A percentile compares a stretch with the other conserved stretches of the same genome.
Conservation (phyloP, 2,113 vertebrate species). For the Chaetodon auriga region DNA sequence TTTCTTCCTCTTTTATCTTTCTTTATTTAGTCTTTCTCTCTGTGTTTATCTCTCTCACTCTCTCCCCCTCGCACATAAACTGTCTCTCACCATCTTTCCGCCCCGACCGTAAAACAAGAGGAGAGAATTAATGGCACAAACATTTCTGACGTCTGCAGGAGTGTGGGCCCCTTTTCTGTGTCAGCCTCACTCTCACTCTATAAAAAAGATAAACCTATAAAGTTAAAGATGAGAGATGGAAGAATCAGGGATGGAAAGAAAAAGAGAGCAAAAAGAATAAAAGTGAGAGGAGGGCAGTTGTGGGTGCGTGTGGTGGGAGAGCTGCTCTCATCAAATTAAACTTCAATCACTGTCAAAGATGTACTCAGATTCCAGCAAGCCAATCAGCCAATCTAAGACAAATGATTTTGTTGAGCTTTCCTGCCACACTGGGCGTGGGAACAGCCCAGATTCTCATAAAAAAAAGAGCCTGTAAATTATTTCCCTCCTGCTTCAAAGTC, state of each 20-base stretch:
- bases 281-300: constrained; percentile 34
- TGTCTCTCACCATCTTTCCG: background rate
- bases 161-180: constrained; percentile 23
- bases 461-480: constrained; percentile 79
- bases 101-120: constrained; percentile 52
- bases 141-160: constrained; percentile 59
- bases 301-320: constrained; percentile 62
- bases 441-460: constrained; percentile 78
- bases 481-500: constrained; percentile 79
- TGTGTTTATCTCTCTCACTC: constrained; percentile 46
- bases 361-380: constrained; percentile 73
- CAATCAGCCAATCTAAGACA: constrained; percentile 83
- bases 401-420: constrained; percentile 79
- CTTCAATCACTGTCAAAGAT: constrained; percentile 70
- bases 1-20: constrained; percentile 43
- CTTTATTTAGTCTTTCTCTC: constrained; percentile 52
- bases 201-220: constrained; percentile 72
- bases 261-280: constrained; percentile 28
- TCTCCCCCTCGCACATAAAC: constrained; percentile 46
- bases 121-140: constrained; percentile 67
- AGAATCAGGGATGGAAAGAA: constrained; percentile 24
- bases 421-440: constrained; percentile 84
- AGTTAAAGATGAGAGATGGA: constrained; percentile 37
- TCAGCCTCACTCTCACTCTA: constrained; percentile 61
- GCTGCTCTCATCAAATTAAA: constrained; percentile 74